Base-by-base conservation (phyloP, 2,797 vertebrate genomes). In the Tiaroga cobitis region DNA sequence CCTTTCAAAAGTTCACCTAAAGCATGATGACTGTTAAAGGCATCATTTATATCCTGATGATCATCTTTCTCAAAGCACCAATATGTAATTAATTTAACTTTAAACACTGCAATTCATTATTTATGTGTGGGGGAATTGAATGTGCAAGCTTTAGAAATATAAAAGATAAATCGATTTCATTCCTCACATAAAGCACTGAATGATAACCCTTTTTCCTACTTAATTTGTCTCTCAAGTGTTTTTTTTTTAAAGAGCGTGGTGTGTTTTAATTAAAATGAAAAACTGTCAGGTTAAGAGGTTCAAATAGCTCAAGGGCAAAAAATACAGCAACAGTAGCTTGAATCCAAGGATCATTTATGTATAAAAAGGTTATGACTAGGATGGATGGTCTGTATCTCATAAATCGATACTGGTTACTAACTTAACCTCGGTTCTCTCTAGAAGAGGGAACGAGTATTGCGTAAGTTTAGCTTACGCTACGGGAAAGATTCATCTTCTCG, bases 231-330 rank as follows among this genome's bases (percentile, higher is more conserved):
- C 85, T 86, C 72, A 65, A 85, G 78, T 73, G 29, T 84, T 68
- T 3, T 76, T 5, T 54, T 74, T 63, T 75, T 76, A 39, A n/a
- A 63, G 61, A 76, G 80, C 59, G 32, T 68, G 65, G 74, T 79
- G 75, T 21, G 10, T 68, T 88, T 88, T 86, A 89, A 90, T 88
- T 88, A 89, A 89, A 90, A 88, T 46, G 46, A 77, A 87, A 84
- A 78, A 81, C 68, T 70, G 51, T 49, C 18, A 49, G 56, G 32
- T 67, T 74, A 65, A 18, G 54, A 54, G 76, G 69, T 72, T 56
- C 72, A 76, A 59, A 78, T 26, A 61, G 41, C 81, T 85, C 88
- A 89, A 89, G 88, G 89, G 73, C 85, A 86, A 75, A 63, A 39
- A 84, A 84, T 72, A 78, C 21, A n/a, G 34, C 61, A 69, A 59